Conservation (phyloP, 2,797 vertebrate species). For the Setipinna tenuifilis region DNA sequence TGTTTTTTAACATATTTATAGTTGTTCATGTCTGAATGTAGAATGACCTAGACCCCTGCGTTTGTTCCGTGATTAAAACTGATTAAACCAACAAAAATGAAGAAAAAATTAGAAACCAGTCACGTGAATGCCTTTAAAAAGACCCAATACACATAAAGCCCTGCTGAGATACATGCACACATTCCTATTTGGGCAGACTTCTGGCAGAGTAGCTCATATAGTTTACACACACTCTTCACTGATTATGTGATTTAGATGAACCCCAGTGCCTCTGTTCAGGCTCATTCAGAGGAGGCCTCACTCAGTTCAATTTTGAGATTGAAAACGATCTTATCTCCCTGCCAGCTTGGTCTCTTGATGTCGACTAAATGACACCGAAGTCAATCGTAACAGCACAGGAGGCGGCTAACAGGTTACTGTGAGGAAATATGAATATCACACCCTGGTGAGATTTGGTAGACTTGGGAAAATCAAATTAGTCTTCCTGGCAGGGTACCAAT, state of each 20-base stretch:
- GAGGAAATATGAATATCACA: neutral
- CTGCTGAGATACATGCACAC: neutral
- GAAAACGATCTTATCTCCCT: constrained; percentile 11
- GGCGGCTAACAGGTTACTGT: neutral
- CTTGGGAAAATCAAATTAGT: constrained; percentile 1
- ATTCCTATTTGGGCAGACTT: neutral
- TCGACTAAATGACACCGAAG: constrained; percentile 9
- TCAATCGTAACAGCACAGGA: constrained; percentile 10
- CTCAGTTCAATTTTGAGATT: neutral
- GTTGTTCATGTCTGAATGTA: neutral
- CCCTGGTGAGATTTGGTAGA: neutral
- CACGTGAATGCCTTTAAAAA: neutral
- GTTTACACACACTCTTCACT: neutral
- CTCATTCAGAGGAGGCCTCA: neutral
- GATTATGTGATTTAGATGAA: constrained; percentile 3
- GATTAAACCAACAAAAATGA: neutral
- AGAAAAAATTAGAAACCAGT: neutral
- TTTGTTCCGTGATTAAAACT: neutral
- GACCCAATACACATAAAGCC: neutral
- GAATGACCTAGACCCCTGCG: neutral
- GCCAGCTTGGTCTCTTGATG: constrained; percentile 8
- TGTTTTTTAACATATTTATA: neutral
- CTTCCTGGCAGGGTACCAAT: constrained; percentile 1
- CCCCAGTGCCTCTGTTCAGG: neutral
- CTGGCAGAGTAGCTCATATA: neutral